A percentile compares a stretch with the other conserved stretches of the same genome.
Conservation (phyloP, 2,888 invertebrate genomes). For the Pollenia amentaria region DNA sequence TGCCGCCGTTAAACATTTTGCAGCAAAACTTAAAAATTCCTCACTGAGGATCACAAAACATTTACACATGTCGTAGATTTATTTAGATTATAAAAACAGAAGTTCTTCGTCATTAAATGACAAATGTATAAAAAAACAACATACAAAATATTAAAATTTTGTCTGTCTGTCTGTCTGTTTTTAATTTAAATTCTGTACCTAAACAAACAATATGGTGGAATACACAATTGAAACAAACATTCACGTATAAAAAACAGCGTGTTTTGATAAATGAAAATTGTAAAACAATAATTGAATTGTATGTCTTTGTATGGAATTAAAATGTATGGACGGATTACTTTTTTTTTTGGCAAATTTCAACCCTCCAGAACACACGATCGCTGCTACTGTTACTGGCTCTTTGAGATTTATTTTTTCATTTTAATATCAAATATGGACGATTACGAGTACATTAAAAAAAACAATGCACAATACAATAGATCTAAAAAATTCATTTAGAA, state of each 20-base stretch:
- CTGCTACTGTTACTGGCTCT: not conserved
- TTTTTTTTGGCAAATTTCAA: constrained; percentile 24
- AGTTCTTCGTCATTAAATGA: constrained; percentile 37
- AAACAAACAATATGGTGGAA: constrained; percentile 67
- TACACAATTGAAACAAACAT: constrained; percentile 38
- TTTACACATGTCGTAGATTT: constrained; percentile 12
- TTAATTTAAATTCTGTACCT: constrained; percentile 52
- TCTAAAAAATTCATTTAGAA: not conserved
- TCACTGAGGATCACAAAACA: constrained; percentile 22
- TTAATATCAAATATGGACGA: constrained; percentile 65
- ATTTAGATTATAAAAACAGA: constrained; percentile 6
- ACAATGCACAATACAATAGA: not conserved
- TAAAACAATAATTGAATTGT: constrained; percentile 57
- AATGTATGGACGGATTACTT: constrained; percentile 65
- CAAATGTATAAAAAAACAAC: constrained; percentile 46
- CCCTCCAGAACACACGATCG: constrained; percentile 41
- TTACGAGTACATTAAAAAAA: constrained; percentile 15
- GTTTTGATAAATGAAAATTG: constrained; percentile 45
- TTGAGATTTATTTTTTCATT: constrained; percentile 18
- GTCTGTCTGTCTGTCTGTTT: not conserved
- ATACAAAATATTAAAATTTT: constrained; percentile 48
- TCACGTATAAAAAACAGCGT: constrained; percentile 51
- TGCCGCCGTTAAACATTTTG: constrained; percentile 25
- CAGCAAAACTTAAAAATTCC: constrained; percentile 9
- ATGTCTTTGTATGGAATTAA: constrained; percentile 52